These are phyloP conservation scores for Pycnonotus jocosus DNA, from an alignment of 2,113 vertebrate genomes.

Conservation along the genomic window DNA sequence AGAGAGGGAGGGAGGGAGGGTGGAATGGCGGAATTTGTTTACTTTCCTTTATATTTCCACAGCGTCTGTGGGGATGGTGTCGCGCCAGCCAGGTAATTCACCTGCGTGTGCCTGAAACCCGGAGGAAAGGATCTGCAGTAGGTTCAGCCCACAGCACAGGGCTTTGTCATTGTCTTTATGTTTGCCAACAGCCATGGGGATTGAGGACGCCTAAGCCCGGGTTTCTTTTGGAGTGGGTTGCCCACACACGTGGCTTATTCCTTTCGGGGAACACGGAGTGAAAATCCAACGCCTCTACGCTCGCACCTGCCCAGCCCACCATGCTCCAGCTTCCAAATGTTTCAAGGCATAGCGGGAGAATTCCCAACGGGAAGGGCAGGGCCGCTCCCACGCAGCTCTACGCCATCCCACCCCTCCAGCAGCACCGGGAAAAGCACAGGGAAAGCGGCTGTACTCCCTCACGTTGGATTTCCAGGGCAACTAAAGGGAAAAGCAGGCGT, in stretches of 20 bases:
- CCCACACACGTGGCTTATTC: background rate
- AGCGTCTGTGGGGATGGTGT: background rate
- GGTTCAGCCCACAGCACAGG: accelerated
- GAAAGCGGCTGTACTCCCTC: background rate
- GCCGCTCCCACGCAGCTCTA: background rate
- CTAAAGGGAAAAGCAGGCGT: background rate
- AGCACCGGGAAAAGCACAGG: background rate
- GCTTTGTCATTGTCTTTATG: accelerated
- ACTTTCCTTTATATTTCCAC: too few species aligned
- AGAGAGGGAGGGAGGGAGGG: background rate
- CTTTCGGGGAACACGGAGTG: accelerated
- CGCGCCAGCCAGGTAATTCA: background rate
- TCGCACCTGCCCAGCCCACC: background rate
- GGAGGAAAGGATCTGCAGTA: background rate
- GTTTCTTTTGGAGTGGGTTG: accelerated
- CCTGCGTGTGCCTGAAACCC: background rate
- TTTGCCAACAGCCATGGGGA: accelerated
- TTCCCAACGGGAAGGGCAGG: background rate
- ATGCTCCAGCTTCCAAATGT: accelerated
- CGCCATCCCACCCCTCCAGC: background rate
- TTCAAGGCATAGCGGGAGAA: accelerated
- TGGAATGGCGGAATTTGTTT: background rate
- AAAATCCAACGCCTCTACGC: accelerated
- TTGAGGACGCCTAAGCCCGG: accelerated
- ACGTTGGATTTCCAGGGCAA: background rate